Evolutionary conservation across 2,113 vertebrate genomes (phyloP).

Genomic region (Lontra canadensis): DNA sequence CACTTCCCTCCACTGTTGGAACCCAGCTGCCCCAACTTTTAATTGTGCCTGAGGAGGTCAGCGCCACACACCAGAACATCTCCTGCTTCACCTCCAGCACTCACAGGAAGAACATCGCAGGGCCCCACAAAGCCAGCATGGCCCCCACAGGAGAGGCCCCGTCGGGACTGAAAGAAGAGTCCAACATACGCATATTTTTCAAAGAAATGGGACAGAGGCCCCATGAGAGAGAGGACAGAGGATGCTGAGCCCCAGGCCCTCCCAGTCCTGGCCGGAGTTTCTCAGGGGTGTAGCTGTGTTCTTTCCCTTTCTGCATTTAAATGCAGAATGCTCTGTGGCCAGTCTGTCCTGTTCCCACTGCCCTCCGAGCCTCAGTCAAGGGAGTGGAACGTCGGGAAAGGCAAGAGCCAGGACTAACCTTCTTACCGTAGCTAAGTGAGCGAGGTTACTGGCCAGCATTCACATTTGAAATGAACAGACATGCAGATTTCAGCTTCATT

Average conservation of each 20-base stretch:
- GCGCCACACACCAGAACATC: not conserved
- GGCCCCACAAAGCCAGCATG: not conserved
- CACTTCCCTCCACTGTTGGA: not conserved
- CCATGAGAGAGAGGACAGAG: not conserved
- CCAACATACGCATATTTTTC: conserved; percentile 26
- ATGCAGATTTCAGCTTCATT: not conserved
- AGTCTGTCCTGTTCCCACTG: not conserved
- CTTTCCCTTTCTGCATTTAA: not conserved
- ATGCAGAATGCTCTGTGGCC: not conserved
- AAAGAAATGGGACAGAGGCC: not conserved
- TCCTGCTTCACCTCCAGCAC: not conserved
- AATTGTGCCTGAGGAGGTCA: not conserved
- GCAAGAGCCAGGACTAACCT: not conserved
- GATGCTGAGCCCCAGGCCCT: conserved; percentile 16
- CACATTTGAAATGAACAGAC: not conserved
- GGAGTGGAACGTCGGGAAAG: not conserved
- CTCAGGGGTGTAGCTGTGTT: not conserved
- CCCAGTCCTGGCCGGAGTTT: not conserved
- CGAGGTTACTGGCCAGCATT: not conserved
- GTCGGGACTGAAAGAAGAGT: not conserved
- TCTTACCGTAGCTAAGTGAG: not conserved
- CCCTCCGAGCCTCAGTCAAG: not conserved
- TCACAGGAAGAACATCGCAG: not conserved
- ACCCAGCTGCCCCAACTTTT: not conserved
- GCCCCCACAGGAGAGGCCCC: not conserved